phyloP scores from a whole-genome alignment of 2,113 vertebrate species.

The Salvelinus namaycush region DNA sequence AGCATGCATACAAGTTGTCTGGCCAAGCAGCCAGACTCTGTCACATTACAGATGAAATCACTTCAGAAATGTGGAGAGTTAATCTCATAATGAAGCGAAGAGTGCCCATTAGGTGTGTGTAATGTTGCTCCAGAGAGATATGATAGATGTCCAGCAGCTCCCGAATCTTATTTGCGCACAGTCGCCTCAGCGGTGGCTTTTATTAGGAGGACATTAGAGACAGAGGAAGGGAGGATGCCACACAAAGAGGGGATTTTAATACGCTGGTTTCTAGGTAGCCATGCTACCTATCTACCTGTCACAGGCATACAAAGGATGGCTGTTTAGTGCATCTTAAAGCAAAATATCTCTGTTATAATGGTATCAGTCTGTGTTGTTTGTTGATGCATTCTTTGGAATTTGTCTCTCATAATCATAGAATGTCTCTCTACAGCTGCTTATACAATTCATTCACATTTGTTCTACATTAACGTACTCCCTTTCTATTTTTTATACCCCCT shows the following conservation, averaged over 20 bases:
- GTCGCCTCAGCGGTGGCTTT: conserved; percentile 93
- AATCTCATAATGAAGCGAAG: conserved; percentile 97
- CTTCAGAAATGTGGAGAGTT: conserved; percentile 94
- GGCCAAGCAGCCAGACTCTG: conserved; percentile 83
- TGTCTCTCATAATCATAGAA: conserved; percentile 40
- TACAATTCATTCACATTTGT: conserved; percentile 71
- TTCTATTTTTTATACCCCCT: conserved; percentile 16
- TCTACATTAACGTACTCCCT: conserved; percentile 62
- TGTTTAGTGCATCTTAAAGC: conserved; percentile 71
- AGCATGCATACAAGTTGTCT: conserved; percentile 89
- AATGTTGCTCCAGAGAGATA: conserved; percentile 94
- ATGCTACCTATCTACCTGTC: conserved; percentile 80
- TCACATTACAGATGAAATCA: conserved; percentile 95
- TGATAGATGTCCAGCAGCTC: conserved; percentile 94
- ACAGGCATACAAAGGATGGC: conserved; percentile 83
- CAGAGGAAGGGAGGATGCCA: conserved; percentile 83
- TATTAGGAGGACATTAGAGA: conserved; percentile 92
- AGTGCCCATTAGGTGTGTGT: conserved; percentile 94
- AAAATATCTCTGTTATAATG: conserved; percentile 71
- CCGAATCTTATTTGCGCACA: conserved; percentile 92
- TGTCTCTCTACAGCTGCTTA: conserved; percentile 60
- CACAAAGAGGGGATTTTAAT: conserved; percentile 89
- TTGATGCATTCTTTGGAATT: conserved; percentile 57
- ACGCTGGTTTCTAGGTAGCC: conserved; percentile 91
- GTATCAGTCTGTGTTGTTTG: conserved; percentile 66